Conservation (phyloP, 37 sponge, comb jelly and placozoan genomes). For the Oopsacas minuta region DNA sequence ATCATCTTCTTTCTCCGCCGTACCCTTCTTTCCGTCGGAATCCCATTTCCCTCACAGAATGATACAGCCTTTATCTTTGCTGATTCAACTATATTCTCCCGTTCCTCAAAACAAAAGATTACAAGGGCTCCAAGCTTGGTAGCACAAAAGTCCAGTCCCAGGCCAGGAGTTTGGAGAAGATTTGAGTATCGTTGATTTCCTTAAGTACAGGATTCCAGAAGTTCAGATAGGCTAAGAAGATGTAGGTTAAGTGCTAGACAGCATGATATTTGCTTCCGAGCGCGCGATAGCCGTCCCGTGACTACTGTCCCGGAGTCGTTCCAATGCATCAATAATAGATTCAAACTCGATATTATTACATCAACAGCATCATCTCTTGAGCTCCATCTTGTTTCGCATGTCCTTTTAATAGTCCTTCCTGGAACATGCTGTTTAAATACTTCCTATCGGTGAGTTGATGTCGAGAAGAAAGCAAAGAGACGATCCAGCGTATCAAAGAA, state of each 20-base stretch:
- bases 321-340: neutral
- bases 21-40: neutral
- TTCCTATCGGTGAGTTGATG: neutral
- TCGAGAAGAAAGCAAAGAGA: neutral
- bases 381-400: neutral
- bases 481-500: neutral
- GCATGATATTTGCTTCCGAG: neutral
- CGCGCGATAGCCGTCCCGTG: neutral
- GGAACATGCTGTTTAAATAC: neutral
- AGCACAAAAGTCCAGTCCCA: neutral
- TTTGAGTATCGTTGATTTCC: neutral
- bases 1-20: neutral
- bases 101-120: neutral
- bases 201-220: neutral
- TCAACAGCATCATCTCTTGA: neutral
- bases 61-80: neutral
- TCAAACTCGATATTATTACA: neutral
- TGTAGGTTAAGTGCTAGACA: neutral
- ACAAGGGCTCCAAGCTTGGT: neutral
- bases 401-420: neutral
- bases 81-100: neutral
- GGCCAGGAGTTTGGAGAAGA: neutral
- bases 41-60: neutral
- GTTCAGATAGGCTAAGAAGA: neutral
- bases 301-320: neutral